Base-by-base conservation (phyloP, 1,140 invertebrate genomes). In the Trichonephila inaurata region DNA sequence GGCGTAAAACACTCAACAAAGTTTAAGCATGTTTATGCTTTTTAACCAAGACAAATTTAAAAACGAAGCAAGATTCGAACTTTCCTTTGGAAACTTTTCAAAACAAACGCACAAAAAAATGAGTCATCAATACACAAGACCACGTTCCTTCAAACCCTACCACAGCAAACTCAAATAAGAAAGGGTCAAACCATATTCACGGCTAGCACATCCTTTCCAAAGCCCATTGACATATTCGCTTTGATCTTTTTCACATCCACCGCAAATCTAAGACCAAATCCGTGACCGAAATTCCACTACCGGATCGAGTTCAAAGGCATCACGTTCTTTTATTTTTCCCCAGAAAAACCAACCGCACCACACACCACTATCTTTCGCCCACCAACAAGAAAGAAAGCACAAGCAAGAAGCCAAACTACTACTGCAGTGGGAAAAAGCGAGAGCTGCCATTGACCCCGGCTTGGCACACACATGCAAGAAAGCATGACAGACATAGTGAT, bases 251-350 rank as follows among this genome's bases (percentile, higher is more conserved):
- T 16, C 72, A 28, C 72, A 28, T 77, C 33, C 66, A 24, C 21
- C 24, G 66, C n/a, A 69, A 28, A 69, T 69, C 28, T 28, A 77
- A 33, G 28, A 12, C 12, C 24, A 33, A 77, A 77, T 77, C 14
- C 69, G 24, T 28, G 24, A 33, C 24, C 72, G 24, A 33, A 72
- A 33, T 77, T 40, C 72, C 28, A 16, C 16, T 8, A 14, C 72
- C 24, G 24, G 28, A 72, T 72, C 28, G 69, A 77, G 72, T 77
- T 77, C 72, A 77, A 77, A 77, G 72, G 72, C 72, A 77, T 77
- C 72, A 77, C 72, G 72, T 28, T 24, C 33, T 77, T 28, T 77
- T 28, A 24, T 40, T 33, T 77, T 33, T 33, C n/a, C 33, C 28
- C 5, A 6, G 10, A 40, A 28, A 77, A 77, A 77, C 28, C 24